Base-by-base conservation (phyloP, 2,888 invertebrate species). In the Lithophane ornitopus region DNA sequence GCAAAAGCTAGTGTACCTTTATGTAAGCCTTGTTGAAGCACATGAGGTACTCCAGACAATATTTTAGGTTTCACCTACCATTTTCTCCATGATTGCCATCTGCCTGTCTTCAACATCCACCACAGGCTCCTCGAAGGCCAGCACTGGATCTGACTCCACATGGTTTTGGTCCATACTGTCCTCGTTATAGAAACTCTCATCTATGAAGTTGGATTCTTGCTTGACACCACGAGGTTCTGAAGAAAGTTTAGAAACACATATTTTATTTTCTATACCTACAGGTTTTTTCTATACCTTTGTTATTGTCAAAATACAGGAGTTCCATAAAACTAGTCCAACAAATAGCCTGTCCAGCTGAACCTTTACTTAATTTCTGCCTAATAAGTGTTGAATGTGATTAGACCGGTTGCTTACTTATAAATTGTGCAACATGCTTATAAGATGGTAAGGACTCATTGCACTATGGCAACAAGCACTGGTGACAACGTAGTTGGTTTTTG, bases 61-160 rank as follows among this genome's bases (percentile, higher is more conserved):
- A 34, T 34, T 34, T 72, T 14, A 28, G 4, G 1, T 14, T 41
- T 14, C 22, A 78, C 87, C 80, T 85, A 96, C 96, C 90, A 96
- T 79, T 93, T 94, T 95, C 74, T 96, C 96, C 95, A 96, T 95
- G 54, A 96, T 89, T 3, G 91, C 90, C 79, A 91, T 90, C 75
- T 96, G 95, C 22, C 95, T 87, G 22, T 96, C 95, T 59, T 95
- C 95, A 19, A 90, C 80, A 59, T 94, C 93, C 11, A 75, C 75
- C 0, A 81, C 77, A 0, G 94, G 92, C 22, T 93, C 94, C 19
- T 93, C 94, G 49, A 93, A 92, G 0, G 90, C 85, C 3, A 93
- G 75, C n/a, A 89, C 90, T 0, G 93, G 91, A 9, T 94, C 95
- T 2, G 88, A 81, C 3, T 94, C 94, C 4, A 87, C 84, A 46